Evolutionary conservation across 2,888 invertebrate genomes (phyloP), one percentile per base, ranked within the genome.

Genomic region (Parnassius apollo): DNA sequence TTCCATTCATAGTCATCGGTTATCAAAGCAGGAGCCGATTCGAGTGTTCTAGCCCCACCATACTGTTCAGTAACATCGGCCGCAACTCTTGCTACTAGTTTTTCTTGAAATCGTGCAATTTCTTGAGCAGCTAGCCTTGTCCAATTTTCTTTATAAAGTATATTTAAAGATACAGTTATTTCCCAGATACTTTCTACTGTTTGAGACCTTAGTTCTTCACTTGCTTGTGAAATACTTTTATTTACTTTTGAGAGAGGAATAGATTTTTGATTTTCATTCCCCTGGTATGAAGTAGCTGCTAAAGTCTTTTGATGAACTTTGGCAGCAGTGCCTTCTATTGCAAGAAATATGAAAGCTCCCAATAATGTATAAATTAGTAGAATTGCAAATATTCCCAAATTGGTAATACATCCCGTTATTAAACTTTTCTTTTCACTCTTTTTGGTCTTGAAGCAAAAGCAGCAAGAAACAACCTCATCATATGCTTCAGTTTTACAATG

Each of bases 161-260:
- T 96, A 81, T 98, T 98, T 68, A 97, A 86, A 54, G 95, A 95
- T 65, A 96, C 95, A 1, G 98, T 98, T 60, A 97, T 96, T 82
- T 97, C 96, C 98, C 98, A 98, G 76, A 98, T 96, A 77, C 95
- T 96, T 85, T 96, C 96, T n/a, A 97, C 96, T 9, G 96, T 96
- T 75, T 91, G 91, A 0, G 92, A 88, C 65, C 92, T 77, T 56
- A 91, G 70, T 67, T 92, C 91, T 3, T 87, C 85, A 69, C 88
- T 91, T 0, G 88, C 89, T 67, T 89, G 91, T 8, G 85, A 82
- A 69, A 88, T 87, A 59, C 82, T 85, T 2, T 81, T 83, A 66
- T 88, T 88, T 22, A 87, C 68, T 73, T 89, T 91, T 42, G 85
- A 75, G 9, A 82, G 62, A 9, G 86, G 78, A 18, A 83, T 73